A percentile compares a stretch with the other conserved stretches of the same genome.
phyloP scores from a whole-genome alignment of 2,113 vertebrate genomes.

The Suncus etruscus region DNA sequence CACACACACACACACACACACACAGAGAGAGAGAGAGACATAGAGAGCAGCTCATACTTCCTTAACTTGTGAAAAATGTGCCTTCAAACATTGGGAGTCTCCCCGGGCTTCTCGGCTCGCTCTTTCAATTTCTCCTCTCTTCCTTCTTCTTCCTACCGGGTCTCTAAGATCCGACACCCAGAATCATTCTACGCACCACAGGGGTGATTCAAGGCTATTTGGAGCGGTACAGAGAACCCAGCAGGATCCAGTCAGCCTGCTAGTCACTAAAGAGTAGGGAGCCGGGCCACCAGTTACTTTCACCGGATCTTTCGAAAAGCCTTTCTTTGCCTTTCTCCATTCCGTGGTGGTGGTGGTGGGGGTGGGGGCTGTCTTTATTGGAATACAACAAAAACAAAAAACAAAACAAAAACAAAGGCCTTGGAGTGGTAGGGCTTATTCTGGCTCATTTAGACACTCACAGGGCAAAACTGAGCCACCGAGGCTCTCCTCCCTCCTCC shows the following conservation, averaged over 20 bases:
- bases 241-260: neutral
- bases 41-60: no score
- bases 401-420: neutral
- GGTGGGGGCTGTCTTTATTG: neutral
- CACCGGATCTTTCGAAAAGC: conserved; percentile 17
- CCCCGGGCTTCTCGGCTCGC: neutral
- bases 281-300: neutral
- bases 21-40: no score
- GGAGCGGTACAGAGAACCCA: no score
- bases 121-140: conserved; percentile 35
- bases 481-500: no score
- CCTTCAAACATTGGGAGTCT: neutral
- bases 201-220: conserved; percentile 64
- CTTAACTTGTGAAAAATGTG: conserved; percentile 55
- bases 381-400: neutral
- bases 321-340: neutral
- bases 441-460: neutral
- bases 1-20: neutral
- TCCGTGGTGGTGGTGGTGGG: neutral
- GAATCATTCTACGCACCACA: conserved; percentile 69
- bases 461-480: neutral
- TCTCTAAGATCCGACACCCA: conserved; percentile 46
- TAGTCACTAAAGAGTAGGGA: neutral
- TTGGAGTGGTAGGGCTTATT: neutral
- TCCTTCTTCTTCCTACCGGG: conserved; percentile 63